Evolutionary conservation across 2,113 vertebrate species (phyloP).

Genomic region (Rhinichthys klamathensis): DNA sequence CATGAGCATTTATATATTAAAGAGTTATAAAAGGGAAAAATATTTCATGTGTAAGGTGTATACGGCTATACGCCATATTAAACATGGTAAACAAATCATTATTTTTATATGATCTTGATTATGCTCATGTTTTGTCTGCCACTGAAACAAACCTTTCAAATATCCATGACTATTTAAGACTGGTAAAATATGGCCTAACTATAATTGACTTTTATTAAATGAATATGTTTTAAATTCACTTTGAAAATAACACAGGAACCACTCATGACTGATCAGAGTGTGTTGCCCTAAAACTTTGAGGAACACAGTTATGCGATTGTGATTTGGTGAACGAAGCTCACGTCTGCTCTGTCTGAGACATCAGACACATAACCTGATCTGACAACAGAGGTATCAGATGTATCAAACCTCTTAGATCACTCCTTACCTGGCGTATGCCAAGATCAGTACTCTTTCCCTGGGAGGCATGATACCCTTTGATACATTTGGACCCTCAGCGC

Average conservation of each 20-base stretch:
- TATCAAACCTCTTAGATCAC: constrained; percentile 26
- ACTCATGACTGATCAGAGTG: background rate
- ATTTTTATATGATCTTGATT: background rate
- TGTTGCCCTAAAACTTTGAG: background rate
- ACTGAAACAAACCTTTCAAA: background rate
- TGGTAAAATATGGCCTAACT: background rate
- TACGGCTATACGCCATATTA: background rate
- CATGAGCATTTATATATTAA: too few relatives aligned
- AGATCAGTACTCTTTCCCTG: constrained; percentile 1
- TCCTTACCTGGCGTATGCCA: constrained; percentile 15
- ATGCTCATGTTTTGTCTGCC: background rate
- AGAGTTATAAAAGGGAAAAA: background rate
- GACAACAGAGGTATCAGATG: constrained; percentile 36
- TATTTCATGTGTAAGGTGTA: too few relatives aligned
- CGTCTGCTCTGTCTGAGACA: background rate
- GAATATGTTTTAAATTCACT: background rate
- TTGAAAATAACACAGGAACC: background rate
- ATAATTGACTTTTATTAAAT: background rate
- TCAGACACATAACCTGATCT: constrained; percentile 13
- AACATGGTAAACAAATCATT: background rate
- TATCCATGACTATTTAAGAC: background rate
- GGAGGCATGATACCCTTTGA: constrained; percentile 4
- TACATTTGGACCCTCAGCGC: background rate
- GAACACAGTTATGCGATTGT: background rate
- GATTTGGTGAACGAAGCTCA: constrained; percentile 8